Evolutionary conservation across 2,113 vertebrate genomes (phyloP), one percentile per base, ranked within the genome.

Genomic region (Sinocyclocheilus maitianheensis): DNA sequence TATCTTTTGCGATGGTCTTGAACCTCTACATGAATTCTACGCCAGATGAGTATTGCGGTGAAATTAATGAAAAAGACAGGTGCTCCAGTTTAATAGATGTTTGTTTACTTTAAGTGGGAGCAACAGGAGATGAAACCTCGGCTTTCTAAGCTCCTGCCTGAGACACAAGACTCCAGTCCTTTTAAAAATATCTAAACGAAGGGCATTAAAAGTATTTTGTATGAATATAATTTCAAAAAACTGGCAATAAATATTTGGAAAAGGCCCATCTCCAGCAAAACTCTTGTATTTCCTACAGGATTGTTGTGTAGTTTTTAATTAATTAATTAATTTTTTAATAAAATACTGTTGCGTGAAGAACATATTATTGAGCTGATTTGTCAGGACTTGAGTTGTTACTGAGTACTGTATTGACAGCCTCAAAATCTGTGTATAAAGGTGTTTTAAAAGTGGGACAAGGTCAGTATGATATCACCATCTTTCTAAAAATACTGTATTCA

Each of bases 71-170:
- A 81, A 62, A 81, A 88, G 79, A 81, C 48, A 87, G 86, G 75
- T 85, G 76, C 85, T 89, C 89, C 91, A 85, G 84, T 79, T 89
- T 88, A 89, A 86, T 85, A 84, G 82, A 80, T 58, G 71, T 83
- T 89, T 91, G 90, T 94, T 92, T 89, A 89, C 86, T 84, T 87
- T 84, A 77, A 85, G 86, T 58, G 85, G 83, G n/a, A 79, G 77
- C 7, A 76, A 69, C 65, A 78, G 72, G 82, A 16, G 26, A 88
- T 30, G 74, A 74, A 87, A 81, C 22, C 34, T 26, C 14, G 16
- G 40, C 78, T 26, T 81, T 81, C 55, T 14, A 80, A 62, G 77
- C 20, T 62, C 20, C 2, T 24, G 13, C 58, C 14, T 14, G 55
- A 43, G 5, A 63, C 3, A 43, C 18, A 43, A 22, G 20, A 74